These are phyloP conservation scores for Sycophaga agraensis DNA, from an alignment of 1,140 invertebrate genomes.

Conservation along the genomic window DNA sequence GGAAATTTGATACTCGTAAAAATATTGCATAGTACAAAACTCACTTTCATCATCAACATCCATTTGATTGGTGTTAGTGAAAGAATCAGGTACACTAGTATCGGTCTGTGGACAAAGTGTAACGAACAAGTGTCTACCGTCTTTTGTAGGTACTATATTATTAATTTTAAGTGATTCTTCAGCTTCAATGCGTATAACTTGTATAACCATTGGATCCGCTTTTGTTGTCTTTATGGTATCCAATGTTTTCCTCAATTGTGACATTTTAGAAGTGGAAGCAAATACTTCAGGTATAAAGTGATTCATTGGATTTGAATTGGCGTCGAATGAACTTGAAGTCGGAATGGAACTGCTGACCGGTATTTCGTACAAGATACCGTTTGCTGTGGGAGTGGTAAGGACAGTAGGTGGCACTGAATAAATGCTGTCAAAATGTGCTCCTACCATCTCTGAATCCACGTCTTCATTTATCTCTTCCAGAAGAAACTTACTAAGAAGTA, in stretches of 20 bases:
- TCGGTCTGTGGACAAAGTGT: conserved; percentile 56
- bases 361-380: conserved; percentile 42
- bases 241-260: conserved; percentile 43
- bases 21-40: conserved; percentile 33
- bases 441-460: conserved; percentile 49
- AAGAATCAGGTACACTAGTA: conserved; percentile 28
- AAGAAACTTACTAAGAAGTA: conserved; percentile 53
- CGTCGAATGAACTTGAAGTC: conserved; percentile 45
- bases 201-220: conserved; percentile 52
- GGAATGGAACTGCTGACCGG: conserved; percentile 42
- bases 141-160: conserved; percentile 65
- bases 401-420: conserved; percentile 36
- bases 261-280: conserved; percentile 51
- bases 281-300: conserved; percentile 45
- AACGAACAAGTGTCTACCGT: conserved; percentile 67
- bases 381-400: conserved; percentile 49
- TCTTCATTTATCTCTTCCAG: conserved; percentile 55
- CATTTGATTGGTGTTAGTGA: conserved; percentile 52
- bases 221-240: conserved; percentile 44
- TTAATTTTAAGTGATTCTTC: conserved; percentile 57
- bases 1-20: too few species aligned
- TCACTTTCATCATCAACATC: conserved; percentile 56
- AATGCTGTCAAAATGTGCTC: conserved; percentile 45
- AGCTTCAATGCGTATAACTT: conserved; percentile 49
- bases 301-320: conserved; percentile 50